Evolutionary conservation across 2,888 invertebrate species (phyloP).

Genomic region (Saturnia pavonia): DNA sequence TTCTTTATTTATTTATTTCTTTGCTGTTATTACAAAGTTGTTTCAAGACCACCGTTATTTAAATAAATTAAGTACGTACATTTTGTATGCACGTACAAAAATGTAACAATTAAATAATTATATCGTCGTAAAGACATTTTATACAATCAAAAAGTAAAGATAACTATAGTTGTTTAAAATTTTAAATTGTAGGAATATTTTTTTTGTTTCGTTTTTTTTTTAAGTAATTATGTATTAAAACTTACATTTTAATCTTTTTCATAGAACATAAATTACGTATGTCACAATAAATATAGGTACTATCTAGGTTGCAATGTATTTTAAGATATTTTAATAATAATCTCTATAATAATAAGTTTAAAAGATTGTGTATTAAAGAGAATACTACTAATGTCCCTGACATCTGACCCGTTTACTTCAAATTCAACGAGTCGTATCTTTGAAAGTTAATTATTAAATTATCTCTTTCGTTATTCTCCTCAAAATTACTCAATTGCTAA

Average conservation of each 20-base stretch:
- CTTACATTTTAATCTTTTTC: background rate
- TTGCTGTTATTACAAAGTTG: no score
- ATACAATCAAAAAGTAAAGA: no score
- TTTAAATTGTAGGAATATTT: no score
- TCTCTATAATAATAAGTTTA: background rate
- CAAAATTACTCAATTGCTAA: constrained; percentile 71
- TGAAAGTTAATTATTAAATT: constrained; percentile 48
- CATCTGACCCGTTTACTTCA: background rate
- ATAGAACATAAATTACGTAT: background rate
- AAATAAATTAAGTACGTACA: no score
- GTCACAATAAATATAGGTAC: background rate
- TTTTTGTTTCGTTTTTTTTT: no score
- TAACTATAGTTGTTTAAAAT: no score
- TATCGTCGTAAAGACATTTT: no score
- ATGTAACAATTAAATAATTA: no score
- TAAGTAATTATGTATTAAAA: background rate
- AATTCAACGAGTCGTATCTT: background rate
- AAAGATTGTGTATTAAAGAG: background rate
- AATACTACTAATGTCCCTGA: background rate
- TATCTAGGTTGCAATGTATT: no score
- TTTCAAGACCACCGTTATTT: no score
- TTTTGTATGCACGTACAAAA: no score
- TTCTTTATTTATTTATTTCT: no score
- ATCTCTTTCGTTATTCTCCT: constrained; percentile 54
- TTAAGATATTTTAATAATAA: background rate